Percentiles rank a stretch among this genome's conserved stretches.
Evolutionary conservation across 1,140 invertebrate species (phyloP).

Genomic region (Papilio aristodemus): DNA sequence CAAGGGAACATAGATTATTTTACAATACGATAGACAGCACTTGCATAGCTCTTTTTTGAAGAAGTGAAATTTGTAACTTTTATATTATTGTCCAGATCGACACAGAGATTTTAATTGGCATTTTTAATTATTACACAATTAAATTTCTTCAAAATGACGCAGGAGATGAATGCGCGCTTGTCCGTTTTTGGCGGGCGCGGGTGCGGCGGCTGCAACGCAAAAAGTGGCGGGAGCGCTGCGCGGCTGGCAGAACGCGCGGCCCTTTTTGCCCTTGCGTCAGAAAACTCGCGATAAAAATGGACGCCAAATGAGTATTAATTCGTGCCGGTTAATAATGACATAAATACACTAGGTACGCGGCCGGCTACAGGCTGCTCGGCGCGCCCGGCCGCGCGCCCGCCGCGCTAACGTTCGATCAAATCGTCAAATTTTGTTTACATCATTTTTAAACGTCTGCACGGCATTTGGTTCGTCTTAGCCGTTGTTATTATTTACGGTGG

Average conservation of each 20-base stretch:
- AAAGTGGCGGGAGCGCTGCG: constrained; percentile 40
- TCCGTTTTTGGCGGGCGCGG: constrained; percentile 61
- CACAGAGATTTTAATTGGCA: constrained; percentile 29
- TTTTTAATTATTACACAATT: constrained; percentile 48
- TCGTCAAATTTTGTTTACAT: constrained; percentile 17
- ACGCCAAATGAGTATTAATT: constrained; percentile 78
- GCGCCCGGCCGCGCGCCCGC: background rate
- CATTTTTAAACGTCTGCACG: constrained; percentile 21
- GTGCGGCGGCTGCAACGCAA: constrained; percentile 40
- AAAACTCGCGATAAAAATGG: constrained; percentile 70
- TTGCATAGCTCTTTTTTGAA: too few species aligned
- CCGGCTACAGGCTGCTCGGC: constrained; percentile 53
- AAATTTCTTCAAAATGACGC: constrained; percentile 43
- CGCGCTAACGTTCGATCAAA: constrained; percentile 15
- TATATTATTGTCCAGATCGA: background rate
- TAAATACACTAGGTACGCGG: constrained; percentile 70
- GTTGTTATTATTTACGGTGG: constrained; percentile 29
- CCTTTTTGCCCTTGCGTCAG: constrained; percentile 64
- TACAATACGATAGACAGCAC: too few species aligned
- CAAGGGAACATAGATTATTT: too few species aligned
- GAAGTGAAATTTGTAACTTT: background rate
- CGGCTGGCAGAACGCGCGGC: constrained; percentile 55
- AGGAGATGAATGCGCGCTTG: constrained; percentile 39
- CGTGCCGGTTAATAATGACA: constrained; percentile 78
- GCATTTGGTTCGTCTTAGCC: constrained; percentile 16